Base-by-base conservation (phyloP, 64 coral and sea anemone species). In the Porites lutea region DNA sequence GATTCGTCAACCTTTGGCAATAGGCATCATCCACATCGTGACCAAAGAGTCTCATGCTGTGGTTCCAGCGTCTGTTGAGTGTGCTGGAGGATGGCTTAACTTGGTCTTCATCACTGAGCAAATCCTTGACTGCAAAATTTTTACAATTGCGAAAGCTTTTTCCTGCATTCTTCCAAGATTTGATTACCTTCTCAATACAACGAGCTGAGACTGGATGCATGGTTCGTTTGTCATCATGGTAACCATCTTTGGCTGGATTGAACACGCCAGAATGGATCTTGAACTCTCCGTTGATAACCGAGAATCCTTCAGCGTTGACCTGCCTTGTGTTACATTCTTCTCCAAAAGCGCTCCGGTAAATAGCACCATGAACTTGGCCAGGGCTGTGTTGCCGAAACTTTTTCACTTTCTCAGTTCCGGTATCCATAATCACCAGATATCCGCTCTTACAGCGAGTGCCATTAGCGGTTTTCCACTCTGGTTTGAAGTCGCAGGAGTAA, bases 341-440 rank as follows among this genome's bases (percentile, higher is more conserved):
- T n/a, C 69, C 86, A 74, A 88, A 88, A 16, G 70, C 86, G 58
- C 69, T 75, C 27, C 86, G 60, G 75, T 89, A 89, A 8, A 89
- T 12, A 0, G 87, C 87, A 44, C 87, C 87, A 58, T 89, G 87
- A 18, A 89, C 74, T 15, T 48, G 21, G 14, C 87, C 86, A 3
- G 86, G 86, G 71, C 48, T 57, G 3, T 57, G 7, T 57, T 57
- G 54, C 12, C 5, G 54, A 65, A 16, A 65, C 18, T 65, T 65
- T 16, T 9, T 65, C 18, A 65, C 62, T 65, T 65, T 65, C 13
- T 65, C 62, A 2, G 3, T 57, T 57, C 1, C 54, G 54, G 54
- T 57, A 57, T 57, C 54, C 54, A 57, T 57, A 57, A 57, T 65
- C 2, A 65, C 62, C 4, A 65, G 13, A 65, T 65, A 65, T 57